phyloP scores from a whole-genome alignment of 2,797 vertebrate species.

The Platalea minor region DNA sequence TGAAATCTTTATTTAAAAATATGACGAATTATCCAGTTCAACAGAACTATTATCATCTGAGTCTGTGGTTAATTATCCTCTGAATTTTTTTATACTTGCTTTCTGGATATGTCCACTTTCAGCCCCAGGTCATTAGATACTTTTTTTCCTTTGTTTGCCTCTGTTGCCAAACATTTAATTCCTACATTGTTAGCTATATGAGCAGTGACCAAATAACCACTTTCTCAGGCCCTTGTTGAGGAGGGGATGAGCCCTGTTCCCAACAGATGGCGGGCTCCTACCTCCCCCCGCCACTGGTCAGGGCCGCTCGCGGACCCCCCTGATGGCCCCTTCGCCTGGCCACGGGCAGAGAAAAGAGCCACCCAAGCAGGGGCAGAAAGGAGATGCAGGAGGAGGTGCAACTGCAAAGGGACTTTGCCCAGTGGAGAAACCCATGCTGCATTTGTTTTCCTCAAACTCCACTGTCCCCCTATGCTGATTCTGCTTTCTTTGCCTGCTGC shows the following conservation, averaged over 20 bases:
- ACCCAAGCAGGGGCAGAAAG: neutral
- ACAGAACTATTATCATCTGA: neutral
- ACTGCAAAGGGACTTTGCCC: neutral
- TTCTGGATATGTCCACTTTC: neutral
- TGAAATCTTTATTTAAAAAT: neutral
- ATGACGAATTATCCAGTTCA: neutral
- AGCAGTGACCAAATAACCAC: neutral
- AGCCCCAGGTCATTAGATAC: neutral
- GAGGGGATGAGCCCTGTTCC: accelerated
- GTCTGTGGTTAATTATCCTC: neutral
- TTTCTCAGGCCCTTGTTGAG: neutral
- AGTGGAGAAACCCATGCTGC: accelerated
- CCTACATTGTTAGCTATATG: neutral
- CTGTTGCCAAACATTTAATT: neutral
- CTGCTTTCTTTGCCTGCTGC: neutral
- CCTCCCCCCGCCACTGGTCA: no score
- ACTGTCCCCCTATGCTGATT: neutral
- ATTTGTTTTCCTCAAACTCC: neutral
- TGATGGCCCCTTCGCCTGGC: neutral
- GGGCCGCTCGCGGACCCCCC: accelerated
- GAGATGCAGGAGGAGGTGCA: neutral
- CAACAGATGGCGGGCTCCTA: accelerated
- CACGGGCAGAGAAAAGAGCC: neutral
- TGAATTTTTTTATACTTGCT: neutral
- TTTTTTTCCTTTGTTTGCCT: neutral